These are phyloP conservation scores for Hestina assimilis DNA, from an alignment of 1,140 invertebrate species.

Conservation along the genomic window DNA sequence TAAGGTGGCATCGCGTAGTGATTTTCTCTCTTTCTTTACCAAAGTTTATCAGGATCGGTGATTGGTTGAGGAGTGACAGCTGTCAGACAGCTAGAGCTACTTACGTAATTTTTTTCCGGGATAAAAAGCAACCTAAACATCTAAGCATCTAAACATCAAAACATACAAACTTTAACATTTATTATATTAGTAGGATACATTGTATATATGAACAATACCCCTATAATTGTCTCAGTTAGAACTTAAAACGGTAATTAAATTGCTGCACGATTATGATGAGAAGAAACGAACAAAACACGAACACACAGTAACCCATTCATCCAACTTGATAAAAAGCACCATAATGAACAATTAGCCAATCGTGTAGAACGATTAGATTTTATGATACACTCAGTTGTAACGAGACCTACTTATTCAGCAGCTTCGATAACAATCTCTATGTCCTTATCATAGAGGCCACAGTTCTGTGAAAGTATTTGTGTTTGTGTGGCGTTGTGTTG, in stretches of 20 bases:
- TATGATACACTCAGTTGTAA: background rate
- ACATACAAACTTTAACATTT: too few relatives aligned
- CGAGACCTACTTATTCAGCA: background rate
- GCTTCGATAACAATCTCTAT: background rate
- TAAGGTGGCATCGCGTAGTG: too few relatives aligned
- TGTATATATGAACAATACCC: background rate
- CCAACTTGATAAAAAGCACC: constrained; percentile 17
- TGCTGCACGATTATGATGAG: constrained; percentile 4
- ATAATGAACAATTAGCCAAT: constrained; percentile 28
- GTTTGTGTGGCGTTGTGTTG: background rate
- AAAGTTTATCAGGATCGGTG: too few relatives aligned
- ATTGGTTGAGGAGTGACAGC: too few relatives aligned
- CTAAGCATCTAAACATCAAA: too few relatives aligned
- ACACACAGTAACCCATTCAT: constrained; percentile 11
- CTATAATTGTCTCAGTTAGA: background rate
- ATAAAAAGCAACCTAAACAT: too few relatives aligned
- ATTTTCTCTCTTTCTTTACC: too few relatives aligned
- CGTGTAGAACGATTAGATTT: constrained; percentile 13
- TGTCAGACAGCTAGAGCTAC: too few relatives aligned
- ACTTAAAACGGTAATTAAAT: constrained; percentile 11
- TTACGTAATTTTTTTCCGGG: too few relatives aligned
- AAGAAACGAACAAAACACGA: constrained; percentile 1
- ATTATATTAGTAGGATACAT: too few relatives aligned
- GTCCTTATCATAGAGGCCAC: background rate
- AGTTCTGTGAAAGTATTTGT: background rate